Evolutionary conservation across 2,113 vertebrate species (phyloP), one percentile per base, ranked within the genome.

Genomic region (Trematomus loennbergii): DNA sequence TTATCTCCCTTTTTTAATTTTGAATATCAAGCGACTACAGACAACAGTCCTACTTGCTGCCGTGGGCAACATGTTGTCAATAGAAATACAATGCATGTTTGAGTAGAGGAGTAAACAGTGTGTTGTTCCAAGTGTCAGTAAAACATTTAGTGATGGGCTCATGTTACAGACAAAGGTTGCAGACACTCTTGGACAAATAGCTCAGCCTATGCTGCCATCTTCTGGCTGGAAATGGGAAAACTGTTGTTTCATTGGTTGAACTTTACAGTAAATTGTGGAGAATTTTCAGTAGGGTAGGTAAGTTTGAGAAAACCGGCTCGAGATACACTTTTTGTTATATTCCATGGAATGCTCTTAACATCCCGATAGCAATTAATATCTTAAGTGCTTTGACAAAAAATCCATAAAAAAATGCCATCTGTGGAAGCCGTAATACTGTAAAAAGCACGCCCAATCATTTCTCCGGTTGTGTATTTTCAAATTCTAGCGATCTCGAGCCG

Each of bases 121-220:
- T n/a, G 64, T 66, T 70, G 36, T 70, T 72, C 69, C 64, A 78
- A 57, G 77, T 83, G 65, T 77, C 60, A 8, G 78, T 89, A n/a
- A 89, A 88, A 89, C 82, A 88, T 90, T 89, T 80, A 87, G 75
- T 64, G 70, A 55, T 45, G 49, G 67, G 70, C 50, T 84, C 83
- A 65, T 55, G 66, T 86, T 84, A 72, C 85, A 61, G 36, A 40
- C 36, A 40, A 7, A 40, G 36, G 66, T 86, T 82, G 70, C 85
- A 61, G 8, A 60, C 5, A 2, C 17, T 49, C 1, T n/a, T 43
- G 17, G 17, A 20, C 17, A 36, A 20, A 62, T 9, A 4, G 12
- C 3, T 10, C 2, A 8, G 43, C 12, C 66, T 81, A 22, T 80
- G 87, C 84, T 93, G 85, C 90, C 91, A 81, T 64, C 89, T 81